Base-by-base conservation (phyloP, 2,797 vertebrate species). In the Malacoraja senta region DNA sequence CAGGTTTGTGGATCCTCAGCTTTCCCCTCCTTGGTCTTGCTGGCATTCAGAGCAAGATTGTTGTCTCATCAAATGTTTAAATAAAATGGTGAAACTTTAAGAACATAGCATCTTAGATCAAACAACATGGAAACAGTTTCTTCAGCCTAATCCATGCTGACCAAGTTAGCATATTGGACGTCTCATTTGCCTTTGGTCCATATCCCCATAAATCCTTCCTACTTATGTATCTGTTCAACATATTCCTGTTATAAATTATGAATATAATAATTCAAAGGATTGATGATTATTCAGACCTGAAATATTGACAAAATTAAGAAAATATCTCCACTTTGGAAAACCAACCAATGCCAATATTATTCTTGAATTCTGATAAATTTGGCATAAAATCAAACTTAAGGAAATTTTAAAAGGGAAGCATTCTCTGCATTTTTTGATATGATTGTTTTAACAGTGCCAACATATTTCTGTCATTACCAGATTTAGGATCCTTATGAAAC, bases 371-470 rank as follows among this genome's bases (percentile, higher is more conserved):
- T 58, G 38, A 92, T 76, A 76, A 76, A 74, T 92, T 35, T 92
- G 71, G 71, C 90, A 76, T 44, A 92, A 58, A 8, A 26, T 92
- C 90, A 92, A 92, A 92, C 65, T n/a, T 76, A 29, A 58, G 26
- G 71, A 76, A 26, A 13, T 76, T 35, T 35, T 53, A 58, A 92
- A 76, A 76, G 26, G 44, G 72, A 92, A 26, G 38, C 38, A 92
- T 92, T 76, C 90, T 26, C 58, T 29, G 58, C 35, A 91, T 91
- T 91, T 53, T 92, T 76, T 92, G 71, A 74, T 76, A 3, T 92
- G 90, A 76, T 92, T 92, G 90, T 92, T 92, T 92, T 92, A 92
- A 92, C 90, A 92, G 90, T 92, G 71, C 71, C 90, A 92, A 76
- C 90, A 92, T 92, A 92, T 92, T 92, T 92, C 90, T 92, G 90